Evolutionary conservation across 1,140 invertebrate genomes (phyloP).

Genomic region (Listronotus oregonensis): DNA sequence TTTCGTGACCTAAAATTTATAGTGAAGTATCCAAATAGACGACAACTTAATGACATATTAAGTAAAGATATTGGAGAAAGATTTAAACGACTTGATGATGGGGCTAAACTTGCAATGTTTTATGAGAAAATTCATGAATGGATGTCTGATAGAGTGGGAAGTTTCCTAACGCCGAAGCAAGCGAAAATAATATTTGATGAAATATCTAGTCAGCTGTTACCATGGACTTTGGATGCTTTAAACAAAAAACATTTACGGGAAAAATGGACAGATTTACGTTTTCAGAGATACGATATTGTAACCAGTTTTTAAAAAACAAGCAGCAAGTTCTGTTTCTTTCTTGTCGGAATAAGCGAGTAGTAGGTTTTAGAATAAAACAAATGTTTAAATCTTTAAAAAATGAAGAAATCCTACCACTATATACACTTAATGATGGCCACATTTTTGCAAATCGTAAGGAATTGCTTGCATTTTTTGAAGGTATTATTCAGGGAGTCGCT

Average conservation of each 20-base stretch:
- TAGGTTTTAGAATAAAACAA: too few species aligned
- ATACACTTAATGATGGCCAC: too few species aligned
- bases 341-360: too few species aligned
- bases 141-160: conserved; percentile 3
- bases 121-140: conserved; percentile 2
- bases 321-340: too few species aligned
- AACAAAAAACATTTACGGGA: neutral
- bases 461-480: too few species aligned
- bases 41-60: neutral
- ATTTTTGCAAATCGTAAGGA: too few species aligned
- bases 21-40: neutral
- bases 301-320: too few species aligned
- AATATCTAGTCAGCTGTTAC: neutral
- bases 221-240: neutral
- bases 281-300: too few species aligned
- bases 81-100: neutral
- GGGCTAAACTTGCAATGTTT: neutral
- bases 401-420: too few species aligned
- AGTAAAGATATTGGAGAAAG: neutral
- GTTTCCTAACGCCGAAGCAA: neutral
- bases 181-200: neutral
- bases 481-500: neutral
- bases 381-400: too few species aligned
- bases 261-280: neutral
- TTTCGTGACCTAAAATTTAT: neutral